Evolutionary conservation across 2,888 invertebrate genomes (phyloP), one percentile per base, ranked within the genome.

Genomic region (Blomia tropicalis): DNA sequence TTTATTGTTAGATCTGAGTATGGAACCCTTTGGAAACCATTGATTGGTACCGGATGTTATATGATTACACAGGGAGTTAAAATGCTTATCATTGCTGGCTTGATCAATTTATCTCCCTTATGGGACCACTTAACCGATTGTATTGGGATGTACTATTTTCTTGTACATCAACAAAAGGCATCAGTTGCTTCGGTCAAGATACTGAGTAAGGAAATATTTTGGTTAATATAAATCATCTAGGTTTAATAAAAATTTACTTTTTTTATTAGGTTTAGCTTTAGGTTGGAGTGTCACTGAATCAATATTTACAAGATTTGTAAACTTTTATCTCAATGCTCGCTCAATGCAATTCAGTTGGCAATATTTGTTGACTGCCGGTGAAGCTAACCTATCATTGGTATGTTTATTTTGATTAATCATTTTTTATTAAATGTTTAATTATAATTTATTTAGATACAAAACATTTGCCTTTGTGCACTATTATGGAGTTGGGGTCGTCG

Each of bases 201-300:
- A 27, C 51, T 64, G 30, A 59, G 64, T 64, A 32, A 58, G 41
- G 2, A 59, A 5, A n/a, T n/a, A n/a, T n/a, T n/a, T n/a, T n/a
- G n/a, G n/a, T n/a, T n/a, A n/a, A n/a, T n/a, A n/a, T 22, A n/a
- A 41, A 14, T 41, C 14, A 2, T 5, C 2, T 41, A 14, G 2
- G 14, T 56, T 56, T 11, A 63, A 43, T 44, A 14, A 25, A 22
- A 36, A 23, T 22, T 23, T 29, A 22, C 47, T 22, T 51, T 11
- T 36, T 25, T 29, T 30, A 29, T 30, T 43, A 64, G 64, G 62
- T 19, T 43, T 63, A 30, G 64, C 64, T 30, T 47, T 64, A 14
- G 64, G 65, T 23, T 65, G 65, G 65, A 65, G 60, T 58, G 51
- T 63, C 14, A 59, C 60, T 4, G 65, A 65, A 53, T 63, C 65